Base-by-base conservation (phyloP, 2,797 vertebrate genomes). In the Lacerta agilis region DNA sequence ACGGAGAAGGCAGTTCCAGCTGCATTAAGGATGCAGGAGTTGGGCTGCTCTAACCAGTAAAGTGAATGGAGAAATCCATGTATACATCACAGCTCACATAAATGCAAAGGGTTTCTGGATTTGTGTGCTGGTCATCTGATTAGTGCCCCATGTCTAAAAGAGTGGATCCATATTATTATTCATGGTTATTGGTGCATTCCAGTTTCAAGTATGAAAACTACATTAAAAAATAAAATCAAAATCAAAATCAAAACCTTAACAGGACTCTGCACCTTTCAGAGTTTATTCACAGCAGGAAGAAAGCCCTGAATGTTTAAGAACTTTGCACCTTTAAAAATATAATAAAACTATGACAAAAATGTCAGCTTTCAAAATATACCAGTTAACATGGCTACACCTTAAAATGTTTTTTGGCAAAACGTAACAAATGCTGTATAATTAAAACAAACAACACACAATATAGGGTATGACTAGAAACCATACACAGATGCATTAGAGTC, bases 331-430 rank as follows among this genome's bases (percentile, higher is more conserved):
- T 75, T 76, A 45, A 1, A 89, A 55, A 85, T 93, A 11, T 91
- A 91, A 91, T 92, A 92, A 92, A 92, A 87, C 75, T 93, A 94
- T 92, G 86, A 92, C 90, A 92, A 95, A 90, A 95, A 91, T 92
- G 41, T 81, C 78, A 27, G 20, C 25, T 82, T 49, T 58, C 55
- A 82, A 87, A 81, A 79, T 66, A 72, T 23, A 43, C 49, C 38
- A 38, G 33, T 79, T 78, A 27, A 78, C 49, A 45, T 78, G 49
- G 36, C 64, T 55, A 41, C 20, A 77, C 55, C 38, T 81, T 49
- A 49, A 93, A 86, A 61, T 89, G 88, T 17, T 93, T 93, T 94
- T 90, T 93, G 93, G 92, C 78, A 93, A 93, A 91, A 94, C 91
- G 91, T 94, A 95, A 25, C 91, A 95, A 92, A 94, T 90, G 93